A percentile compares a stretch with the other conserved stretches of the same genome.
Conservation (phyloP, 2,113 vertebrate genomes). For the Pterocles gutturalis region DNA sequence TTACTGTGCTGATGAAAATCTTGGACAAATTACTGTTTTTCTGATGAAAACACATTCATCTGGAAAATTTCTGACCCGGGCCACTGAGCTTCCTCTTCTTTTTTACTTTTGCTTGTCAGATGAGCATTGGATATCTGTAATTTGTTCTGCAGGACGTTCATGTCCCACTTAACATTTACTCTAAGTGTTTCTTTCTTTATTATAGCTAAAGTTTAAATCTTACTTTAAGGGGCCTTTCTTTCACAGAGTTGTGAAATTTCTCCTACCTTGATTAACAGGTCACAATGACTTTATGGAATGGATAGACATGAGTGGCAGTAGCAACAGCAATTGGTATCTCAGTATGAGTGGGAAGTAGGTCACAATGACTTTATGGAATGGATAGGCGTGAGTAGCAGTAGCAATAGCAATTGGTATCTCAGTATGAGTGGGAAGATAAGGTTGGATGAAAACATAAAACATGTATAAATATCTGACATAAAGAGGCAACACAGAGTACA, state of each 20-base stretch:
- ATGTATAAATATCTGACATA: conserved; percentile 10
- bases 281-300: neutral
- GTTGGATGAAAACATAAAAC: neutral
- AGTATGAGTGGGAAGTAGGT: neutral
- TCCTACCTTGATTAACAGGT: neutral
- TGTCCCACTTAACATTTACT: neutral
- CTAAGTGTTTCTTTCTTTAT: neutral
- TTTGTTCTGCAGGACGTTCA: neutral
- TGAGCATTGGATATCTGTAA: neutral
- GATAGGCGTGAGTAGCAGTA: neutral
- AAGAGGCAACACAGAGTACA: neutral
- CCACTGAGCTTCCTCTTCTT: neutral
- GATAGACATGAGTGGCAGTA: neutral
- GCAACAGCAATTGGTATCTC: neutral
- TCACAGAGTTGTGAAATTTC: neutral
- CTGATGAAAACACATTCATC: neutral
- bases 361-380: neutral
- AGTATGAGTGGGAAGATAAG: neutral
- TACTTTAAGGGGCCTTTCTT: neutral
- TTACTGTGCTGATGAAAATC: neutral
- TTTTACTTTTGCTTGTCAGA: neutral
- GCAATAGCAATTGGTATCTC: neutral
- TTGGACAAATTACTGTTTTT: neutral
- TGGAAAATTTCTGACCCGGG: neutral
- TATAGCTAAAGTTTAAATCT: neutral